These are phyloP conservation scores for Tinea trinotella DNA, from an alignment of 2,888 invertebrate species.

Conservation along the genomic window DNA sequence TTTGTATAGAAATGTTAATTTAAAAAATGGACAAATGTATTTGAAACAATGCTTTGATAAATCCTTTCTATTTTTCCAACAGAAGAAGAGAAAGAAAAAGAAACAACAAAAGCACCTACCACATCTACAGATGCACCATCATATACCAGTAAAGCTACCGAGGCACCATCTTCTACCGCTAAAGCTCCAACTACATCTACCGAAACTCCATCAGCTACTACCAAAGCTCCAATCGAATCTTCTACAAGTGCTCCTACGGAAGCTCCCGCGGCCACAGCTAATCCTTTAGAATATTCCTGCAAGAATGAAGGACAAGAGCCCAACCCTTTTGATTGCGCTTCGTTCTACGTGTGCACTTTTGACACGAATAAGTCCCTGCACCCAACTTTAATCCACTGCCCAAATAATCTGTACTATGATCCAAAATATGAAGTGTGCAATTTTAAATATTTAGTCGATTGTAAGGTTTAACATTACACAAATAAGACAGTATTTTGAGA, in stretches of 20 bases:
- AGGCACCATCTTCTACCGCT: not conserved
- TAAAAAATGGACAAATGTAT: too few relatives aligned
- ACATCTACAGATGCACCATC: not conserved
- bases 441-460: slow-evolving; percentile 33
- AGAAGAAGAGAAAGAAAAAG: not conserved
- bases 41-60: too few relatives aligned
- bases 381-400: slow-evolving; percentile 39
- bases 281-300: slow-evolving; percentile 30
- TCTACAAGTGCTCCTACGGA: slow-evolving; percentile 20
- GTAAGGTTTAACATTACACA: slow-evolving; percentile 24
- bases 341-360: slow-evolving; percentile 50
- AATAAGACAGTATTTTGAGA: too few relatives aligned
- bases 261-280: not conserved
- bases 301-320: slow-evolving; percentile 47
- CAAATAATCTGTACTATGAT: slow-evolving; percentile 44
- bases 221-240: slow-evolving; percentile 8
- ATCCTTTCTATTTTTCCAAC: not conserved
- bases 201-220: not conserved
- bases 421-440: slow-evolving; percentile 41
- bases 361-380: slow-evolving; percentile 28
- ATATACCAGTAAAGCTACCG: not conserved
- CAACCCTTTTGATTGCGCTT: slow-evolving; percentile 44
- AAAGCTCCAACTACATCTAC: not conserved
- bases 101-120: slow-evolving; percentile 10
- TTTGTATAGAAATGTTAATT: too few relatives aligned